These are phyloP conservation scores for Quadroppia sp. DNA, from an alignment of 2,888 invertebrate species.

Conservation along the genomic window DNA sequence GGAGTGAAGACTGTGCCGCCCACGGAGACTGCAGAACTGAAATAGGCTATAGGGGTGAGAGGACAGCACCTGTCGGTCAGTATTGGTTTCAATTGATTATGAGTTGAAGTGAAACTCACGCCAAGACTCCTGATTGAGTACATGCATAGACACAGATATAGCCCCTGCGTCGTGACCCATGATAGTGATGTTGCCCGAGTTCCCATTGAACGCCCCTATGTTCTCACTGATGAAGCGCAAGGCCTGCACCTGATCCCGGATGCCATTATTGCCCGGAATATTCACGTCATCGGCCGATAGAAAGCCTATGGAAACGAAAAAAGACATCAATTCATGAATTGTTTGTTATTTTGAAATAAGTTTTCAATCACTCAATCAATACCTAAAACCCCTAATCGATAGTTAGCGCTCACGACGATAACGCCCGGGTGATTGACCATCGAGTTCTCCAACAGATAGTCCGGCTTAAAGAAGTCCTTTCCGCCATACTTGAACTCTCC, in stretches of 20 bases:
- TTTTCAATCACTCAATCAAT: background rate
- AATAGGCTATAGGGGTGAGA: slow-evolving; percentile 20
- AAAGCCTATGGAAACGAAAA: slow-evolving; percentile 50
- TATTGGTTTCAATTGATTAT: no score
- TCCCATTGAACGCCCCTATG: slow-evolving; percentile 49
- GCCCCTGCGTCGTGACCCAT: slow-evolving; percentile 51
- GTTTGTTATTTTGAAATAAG: background rate
- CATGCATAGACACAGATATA: slow-evolving; percentile 46
- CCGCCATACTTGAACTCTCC: slow-evolving; percentile 52
- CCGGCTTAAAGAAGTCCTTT: slow-evolving; percentile 51
- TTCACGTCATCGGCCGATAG: slow-evolving; percentile 49
- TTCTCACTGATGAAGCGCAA: slow-evolving; percentile 50
- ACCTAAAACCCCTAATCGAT: slow-evolving; percentile 50
- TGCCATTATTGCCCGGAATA: slow-evolving; percentile 51
- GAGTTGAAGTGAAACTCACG: slow-evolving; percentile 23
- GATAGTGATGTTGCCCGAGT: slow-evolving; percentile 50
- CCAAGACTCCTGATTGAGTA: slow-evolving; percentile 29
- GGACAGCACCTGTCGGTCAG: no score
- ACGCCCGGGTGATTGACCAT: slow-evolving; percentile 55
- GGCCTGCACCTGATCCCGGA: slow-evolving; percentile 50
- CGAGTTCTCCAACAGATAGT: slow-evolving; percentile 48
- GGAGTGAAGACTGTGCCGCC: slow-evolving; percentile 44
- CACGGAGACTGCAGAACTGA: slow-evolving; percentile 32
- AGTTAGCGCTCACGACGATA: slow-evolving; percentile 58
- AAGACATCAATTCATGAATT: no score